Evolutionary conservation across 2,888 invertebrate genomes (phyloP).

Genomic region (Brenthis daphne): DNA sequence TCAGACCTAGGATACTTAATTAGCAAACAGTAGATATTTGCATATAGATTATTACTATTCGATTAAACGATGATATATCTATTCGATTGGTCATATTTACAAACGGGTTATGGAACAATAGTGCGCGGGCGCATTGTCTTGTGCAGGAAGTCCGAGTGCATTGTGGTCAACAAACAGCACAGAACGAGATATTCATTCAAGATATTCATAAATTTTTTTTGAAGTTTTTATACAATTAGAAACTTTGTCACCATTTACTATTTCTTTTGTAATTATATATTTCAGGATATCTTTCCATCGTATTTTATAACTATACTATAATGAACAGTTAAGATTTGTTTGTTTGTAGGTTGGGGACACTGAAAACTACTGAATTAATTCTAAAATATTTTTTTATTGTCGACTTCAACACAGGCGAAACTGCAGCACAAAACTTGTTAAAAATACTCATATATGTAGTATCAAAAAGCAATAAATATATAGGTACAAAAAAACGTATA

Average conservation of each 20-base stretch:
- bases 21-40: slow-evolving; percentile 18
- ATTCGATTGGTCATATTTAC: slow-evolving; percentile 67
- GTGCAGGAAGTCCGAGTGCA: slow-evolving; percentile 76
- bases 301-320: too few species aligned
- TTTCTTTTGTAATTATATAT: too few species aligned
- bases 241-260: background rate
- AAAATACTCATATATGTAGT: too few species aligned
- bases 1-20: background rate
- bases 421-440: too few species aligned
- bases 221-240: slow-evolving; percentile 12
- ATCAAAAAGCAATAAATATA: too few species aligned
- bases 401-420: too few species aligned
- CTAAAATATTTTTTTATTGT: too few species aligned
- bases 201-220: slow-evolving; percentile 47
- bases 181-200: slow-evolving; percentile 71
- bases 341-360: too few species aligned
- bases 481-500: too few species aligned
- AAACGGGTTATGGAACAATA: slow-evolving; percentile 71
- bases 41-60: slow-evolving; percentile 19
- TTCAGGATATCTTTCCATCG: background rate
- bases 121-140: slow-evolving; percentile 72
- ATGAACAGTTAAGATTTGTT: too few species aligned
- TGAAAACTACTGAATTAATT: too few species aligned
- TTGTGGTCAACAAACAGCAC: slow-evolving; percentile 78
- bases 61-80: slow-evolving; percentile 47